Evolutionary conservation across 2,113 vertebrate species (phyloP).

Genomic region (Zapus hudsonius): DNA sequence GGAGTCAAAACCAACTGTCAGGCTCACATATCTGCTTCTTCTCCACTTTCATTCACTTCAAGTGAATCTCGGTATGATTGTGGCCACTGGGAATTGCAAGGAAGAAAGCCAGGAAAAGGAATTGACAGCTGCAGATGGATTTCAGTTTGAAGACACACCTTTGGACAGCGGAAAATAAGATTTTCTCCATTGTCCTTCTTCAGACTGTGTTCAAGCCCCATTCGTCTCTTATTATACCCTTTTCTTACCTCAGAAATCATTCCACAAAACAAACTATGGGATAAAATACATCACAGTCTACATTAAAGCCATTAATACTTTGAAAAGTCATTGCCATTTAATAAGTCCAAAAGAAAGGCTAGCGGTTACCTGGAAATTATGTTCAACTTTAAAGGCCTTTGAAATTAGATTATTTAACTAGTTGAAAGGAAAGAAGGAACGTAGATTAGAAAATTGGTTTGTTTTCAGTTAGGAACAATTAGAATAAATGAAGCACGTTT

Average conservation of each 20-base stretch:
- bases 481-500: constrained; percentile 48
- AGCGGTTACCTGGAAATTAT: neutral
- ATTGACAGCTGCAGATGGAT: neutral
- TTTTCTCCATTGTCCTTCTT: neutral
- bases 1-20: constrained; percentile 77
- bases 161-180: neutral
- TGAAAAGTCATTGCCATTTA: constrained; percentile 59
- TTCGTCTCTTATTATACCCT: neutral
- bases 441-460: constrained; percentile 52
- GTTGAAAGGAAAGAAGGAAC: constrained; percentile 47
- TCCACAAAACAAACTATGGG: constrained; percentile 5
- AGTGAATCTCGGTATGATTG: neutral
- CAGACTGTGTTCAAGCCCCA: neutral
- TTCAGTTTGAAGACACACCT: neutral
- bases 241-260: neutral
- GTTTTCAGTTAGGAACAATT: constrained; percentile 53
- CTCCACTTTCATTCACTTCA: constrained; percentile 66
- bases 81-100: neutral
- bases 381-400: constrained; percentile 42
- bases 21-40: constrained; percentile 72
- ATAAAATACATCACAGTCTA: neutral
- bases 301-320: constrained; percentile 31
- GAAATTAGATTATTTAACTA: constrained; percentile 64
- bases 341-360: neutral
- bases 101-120: constrained; percentile 32